Evolutionary conservation across 2,888 invertebrate species (phyloP), one percentile per base, ranked within the genome.

Genomic region (Leptinotarsa haldemani): DNA sequence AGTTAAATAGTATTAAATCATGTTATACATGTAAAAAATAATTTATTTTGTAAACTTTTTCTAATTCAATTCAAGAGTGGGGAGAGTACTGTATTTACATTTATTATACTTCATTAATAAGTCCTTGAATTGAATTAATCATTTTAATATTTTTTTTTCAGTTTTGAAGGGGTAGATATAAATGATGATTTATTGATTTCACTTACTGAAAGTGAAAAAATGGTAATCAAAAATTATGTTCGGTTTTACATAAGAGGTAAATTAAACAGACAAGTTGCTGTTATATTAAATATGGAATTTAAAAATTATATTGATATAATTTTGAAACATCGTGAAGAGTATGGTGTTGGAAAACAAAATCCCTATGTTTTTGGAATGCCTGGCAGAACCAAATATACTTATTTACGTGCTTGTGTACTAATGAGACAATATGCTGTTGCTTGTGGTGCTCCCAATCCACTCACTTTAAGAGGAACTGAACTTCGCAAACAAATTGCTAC

Each of bases 401-500:
- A 63, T 68, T 63, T 73, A 30, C 50, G 69, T 40, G 69, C 73
- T 7, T 73, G 69, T 69, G 30, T 61, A 20, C 53, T 73, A 16
- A 68, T 72, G 52, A 67, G 73, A 64, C 63, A n/a, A 12, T 69
- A 73, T 73, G 58, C 73, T 12, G 22, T 4, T 30, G 22, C 18
- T 48, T 73, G 64, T 69, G 69, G 73, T 64, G 73, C 68, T 30
- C 53, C 69, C 5, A 69, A 73, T 65, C 73, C 73, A 50, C 5
- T 50, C 4, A 52, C 56, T 7, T 46, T 69, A 66, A 47, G 73
- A 5, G 73, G 69, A 65, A 73, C 69, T 7, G 56, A 64, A 56
- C 46, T 69, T 20, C 15, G 73, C n/a, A 73, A 73, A 69, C 69
- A 73, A 16, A 52, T 69, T 30, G 69, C 73, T n/a, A 73, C 69